Conservation (phyloP, 2,888 invertebrate species). For the Zhuqinia jingwanae region DNA sequence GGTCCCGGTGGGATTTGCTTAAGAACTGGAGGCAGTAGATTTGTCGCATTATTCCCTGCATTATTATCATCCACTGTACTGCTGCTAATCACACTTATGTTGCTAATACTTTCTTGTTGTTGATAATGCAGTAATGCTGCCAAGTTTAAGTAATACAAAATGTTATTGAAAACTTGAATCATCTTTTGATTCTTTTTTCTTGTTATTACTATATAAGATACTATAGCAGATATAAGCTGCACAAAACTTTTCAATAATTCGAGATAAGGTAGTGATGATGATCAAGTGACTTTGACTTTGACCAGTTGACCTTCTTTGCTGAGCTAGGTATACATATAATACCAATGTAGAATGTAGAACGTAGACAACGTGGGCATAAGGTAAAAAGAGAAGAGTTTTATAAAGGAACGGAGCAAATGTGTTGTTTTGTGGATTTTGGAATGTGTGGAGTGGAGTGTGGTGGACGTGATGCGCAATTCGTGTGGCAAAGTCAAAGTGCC, state of each 20-base stretch:
- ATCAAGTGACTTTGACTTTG: conserved; percentile 31
- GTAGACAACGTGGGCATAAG: background rate
- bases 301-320: conserved; percentile 29
- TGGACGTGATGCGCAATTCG: conserved; percentile 25
- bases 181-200: conserved; percentile 36
- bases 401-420: background rate
- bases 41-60: background rate
- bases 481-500: conserved; percentile 37
- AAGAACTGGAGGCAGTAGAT: background rate
- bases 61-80: background rate
- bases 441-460: background rate
- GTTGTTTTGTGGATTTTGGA: background rate
- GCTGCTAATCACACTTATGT: background rate
- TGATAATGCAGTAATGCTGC: conserved; percentile 61
- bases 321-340: background rate
- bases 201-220: too few species aligned
- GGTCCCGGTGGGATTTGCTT: conserved; percentile 68
- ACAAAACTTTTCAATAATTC: too few species aligned
- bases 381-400: too few species aligned
- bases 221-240: too few species aligned
- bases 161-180: conserved; percentile 59
- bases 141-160: conserved; percentile 65
- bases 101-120: conserved; percentile 43
- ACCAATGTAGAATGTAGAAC: background rate
- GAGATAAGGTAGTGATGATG: too few species aligned